A percentile compares a stretch with the other conserved stretches of the same genome.
Evolutionary conservation across 2,888 invertebrate species (phyloP).

Genomic region (Strigamia crassipes): DNA sequence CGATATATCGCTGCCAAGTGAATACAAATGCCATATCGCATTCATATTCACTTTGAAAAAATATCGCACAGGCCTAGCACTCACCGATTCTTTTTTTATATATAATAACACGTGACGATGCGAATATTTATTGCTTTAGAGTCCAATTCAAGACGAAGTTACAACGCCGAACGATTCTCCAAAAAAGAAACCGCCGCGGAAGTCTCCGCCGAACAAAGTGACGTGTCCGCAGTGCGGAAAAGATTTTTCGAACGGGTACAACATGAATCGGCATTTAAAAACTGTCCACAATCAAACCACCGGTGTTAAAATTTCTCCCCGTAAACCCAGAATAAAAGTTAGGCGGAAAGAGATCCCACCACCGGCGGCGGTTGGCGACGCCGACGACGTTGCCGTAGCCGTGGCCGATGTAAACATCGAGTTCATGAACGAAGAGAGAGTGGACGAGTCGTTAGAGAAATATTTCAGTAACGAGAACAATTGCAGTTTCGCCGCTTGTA

Average conservation of each 20-base stretch:
- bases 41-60: too few species aligned
- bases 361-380: background rate
- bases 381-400: too few species aligned
- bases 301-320: background rate
- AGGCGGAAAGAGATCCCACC: background rate
- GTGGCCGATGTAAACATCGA: background rate
- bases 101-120: too few species aligned
- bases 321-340: background rate
- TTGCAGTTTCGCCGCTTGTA: background rate
- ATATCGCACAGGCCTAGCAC: too few species aligned
- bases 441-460: background rate
- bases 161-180: background rate
- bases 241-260: background rate
- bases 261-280: slow-evolving; percentile 6
- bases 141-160: background rate
- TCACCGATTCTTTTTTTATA: too few species aligned
- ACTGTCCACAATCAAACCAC: background rate
- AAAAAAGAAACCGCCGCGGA: background rate
- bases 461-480: background rate
- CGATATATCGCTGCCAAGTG: too few species aligned
- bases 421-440: background rate
- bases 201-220: background rate
- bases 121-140: background rate
- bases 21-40: too few species aligned
- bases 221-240: background rate